Base-by-base conservation (phyloP, 2,888 invertebrate species). In the Elysia crispata region DNA sequence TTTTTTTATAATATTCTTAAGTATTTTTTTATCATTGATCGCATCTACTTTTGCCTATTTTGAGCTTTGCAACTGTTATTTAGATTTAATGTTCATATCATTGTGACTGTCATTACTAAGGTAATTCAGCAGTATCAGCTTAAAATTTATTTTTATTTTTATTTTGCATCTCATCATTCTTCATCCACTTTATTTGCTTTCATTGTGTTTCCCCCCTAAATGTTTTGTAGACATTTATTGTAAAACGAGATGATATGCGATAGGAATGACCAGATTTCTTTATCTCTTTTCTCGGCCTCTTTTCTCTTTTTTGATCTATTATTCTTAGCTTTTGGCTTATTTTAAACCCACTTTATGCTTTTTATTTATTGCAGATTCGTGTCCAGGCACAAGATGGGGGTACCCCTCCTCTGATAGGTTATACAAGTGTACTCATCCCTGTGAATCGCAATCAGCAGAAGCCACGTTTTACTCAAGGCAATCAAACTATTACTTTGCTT, bases 381-480 rank as follows among this genome's bases (percentile, higher is more conserved):
- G 33, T 83, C 31, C 23, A 18, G 15, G 83, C 77, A 33, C n/a
- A 30, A 31, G 83, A 83, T 57, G 81, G 83, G 11, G 90, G 90
- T 18, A 84, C 84, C 13, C 90, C 91, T 64, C 66, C 84, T 0
- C 82, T 83, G 41, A 81, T 77, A 28, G 83, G 80, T 13, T 79
- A 69, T 18, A 76, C 84, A 18, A 64, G 70, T 20, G 78, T 83
- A 8, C 6, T 76, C 1, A 69, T 83, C 20, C 3, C 49, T 1
- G 73, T 83, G 5, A 77, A 76, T 28, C 75, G 77, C 57, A 82
- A 83, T 60, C 67, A 66, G 57, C 18, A 70, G 3, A 25, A 25
- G 3, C 82, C 82, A 25, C 25, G 30, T 8, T 62, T 82, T 15
- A 13, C 25, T n/a, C 5, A 25, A 18, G 31, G 20, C 30, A 73